phyloP scores from a whole-genome alignment of 1,140 invertebrate genomes.

The Lordiphosa mommai region DNA sequence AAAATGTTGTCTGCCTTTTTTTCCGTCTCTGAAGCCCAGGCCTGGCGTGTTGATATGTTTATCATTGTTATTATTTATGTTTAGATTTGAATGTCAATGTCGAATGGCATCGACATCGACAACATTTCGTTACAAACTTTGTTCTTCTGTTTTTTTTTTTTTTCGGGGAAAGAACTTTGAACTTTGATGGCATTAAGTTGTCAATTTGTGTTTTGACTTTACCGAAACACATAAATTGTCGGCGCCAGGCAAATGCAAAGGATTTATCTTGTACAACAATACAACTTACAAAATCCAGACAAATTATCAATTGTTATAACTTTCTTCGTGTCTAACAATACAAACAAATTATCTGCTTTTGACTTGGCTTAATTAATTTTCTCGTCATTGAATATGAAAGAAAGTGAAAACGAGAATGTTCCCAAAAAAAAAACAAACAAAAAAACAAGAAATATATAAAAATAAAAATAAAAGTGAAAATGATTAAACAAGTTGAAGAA shows the following conservation, averaged over 20 bases:
- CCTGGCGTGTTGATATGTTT: conserved; percentile 69
- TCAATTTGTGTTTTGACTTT: conserved; percentile 70
- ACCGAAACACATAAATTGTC: conserved; percentile 27
- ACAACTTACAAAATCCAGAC: too few species aligned
- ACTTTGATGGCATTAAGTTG: conserved; percentile 74
- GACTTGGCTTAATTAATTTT: conserved; percentile 13
- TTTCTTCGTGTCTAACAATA: too few species aligned
- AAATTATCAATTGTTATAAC: too few species aligned
- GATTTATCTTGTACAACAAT: background rate
- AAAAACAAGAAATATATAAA: conserved; percentile 1
- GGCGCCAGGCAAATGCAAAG: background rate
- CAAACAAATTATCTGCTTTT: background rate
- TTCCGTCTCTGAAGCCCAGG: conserved; percentile 5
- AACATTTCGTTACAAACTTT: conserved; percentile 25
- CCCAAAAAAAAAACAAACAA: conserved; percentile 17
- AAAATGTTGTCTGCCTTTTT: conserved; percentile 42
- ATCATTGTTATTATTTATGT: conserved; percentile 77
- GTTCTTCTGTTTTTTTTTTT: background rate
- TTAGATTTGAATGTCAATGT: conserved; percentile 77
- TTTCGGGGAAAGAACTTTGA: conserved; percentile 42
- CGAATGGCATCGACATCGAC: conserved; percentile 30
- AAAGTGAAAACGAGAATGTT: conserved; percentile 71
- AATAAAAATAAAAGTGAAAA: conserved; percentile 62
- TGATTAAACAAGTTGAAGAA: conserved; percentile 52
- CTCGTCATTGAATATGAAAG: conserved; percentile 19